A percentile compares a stretch with the other conserved stretches of the same genome.
These are phyloP conservation scores for Phataginus tricuspis DNA, from an alignment of 2,797 vertebrate species.

Conservation along the genomic window DNA sequence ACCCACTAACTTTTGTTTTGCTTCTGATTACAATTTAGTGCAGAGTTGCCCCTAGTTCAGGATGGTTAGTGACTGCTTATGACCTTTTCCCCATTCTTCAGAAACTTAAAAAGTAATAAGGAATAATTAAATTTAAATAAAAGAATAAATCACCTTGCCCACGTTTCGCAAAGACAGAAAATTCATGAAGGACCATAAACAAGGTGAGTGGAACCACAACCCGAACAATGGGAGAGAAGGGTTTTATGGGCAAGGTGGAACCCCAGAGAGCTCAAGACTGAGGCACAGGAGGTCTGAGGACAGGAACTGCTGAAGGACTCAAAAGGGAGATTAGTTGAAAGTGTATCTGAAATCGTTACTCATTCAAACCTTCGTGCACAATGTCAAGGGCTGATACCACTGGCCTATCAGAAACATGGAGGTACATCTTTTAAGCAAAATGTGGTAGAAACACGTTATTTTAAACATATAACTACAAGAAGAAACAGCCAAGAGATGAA, in stretches of 20 bases:
- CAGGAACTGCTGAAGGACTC: not conserved
- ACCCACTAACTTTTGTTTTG: not conserved
- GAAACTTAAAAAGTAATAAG: not conserved
- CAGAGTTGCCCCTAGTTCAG: not conserved
- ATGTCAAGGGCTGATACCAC: not conserved
- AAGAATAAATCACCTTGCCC: not conserved
- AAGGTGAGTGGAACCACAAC: not conserved
- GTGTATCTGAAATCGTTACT: not conserved
- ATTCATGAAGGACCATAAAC: not conserved
- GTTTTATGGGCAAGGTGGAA: not conserved
- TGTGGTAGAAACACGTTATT: not conserved
- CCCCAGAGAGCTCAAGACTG: not conserved
- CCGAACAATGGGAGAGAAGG: not conserved
- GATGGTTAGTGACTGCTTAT: not conserved
- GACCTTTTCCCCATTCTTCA: not conserved
- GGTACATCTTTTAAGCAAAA: not conserved
- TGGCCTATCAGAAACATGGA: not conserved
- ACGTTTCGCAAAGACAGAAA: not conserved
- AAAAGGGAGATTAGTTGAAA: not conserved
- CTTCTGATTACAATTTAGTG: not conserved
- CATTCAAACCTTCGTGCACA: not conserved
- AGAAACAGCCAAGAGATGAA: not conserved
- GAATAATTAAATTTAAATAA: not conserved
- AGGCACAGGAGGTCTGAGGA: not conserved
- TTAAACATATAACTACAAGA: not conserved